These are phyloP conservation scores for Cyrtorhinus lividipennis DNA, from an alignment of 1,140 invertebrate species.

Conservation along the genomic window DNA sequence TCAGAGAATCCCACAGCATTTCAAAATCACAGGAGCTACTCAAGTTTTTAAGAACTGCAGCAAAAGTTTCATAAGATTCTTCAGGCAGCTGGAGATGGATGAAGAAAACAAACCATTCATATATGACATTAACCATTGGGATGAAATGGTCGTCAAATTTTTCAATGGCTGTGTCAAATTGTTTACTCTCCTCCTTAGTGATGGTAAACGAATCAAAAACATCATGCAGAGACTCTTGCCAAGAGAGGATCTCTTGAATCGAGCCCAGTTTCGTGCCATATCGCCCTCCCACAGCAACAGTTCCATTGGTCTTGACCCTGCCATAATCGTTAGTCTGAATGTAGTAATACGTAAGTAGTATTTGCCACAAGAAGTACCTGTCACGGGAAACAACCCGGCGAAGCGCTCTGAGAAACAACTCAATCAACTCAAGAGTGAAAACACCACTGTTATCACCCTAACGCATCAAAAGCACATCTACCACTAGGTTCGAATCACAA, in stretches of 20 bases:
- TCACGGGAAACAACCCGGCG: background rate
- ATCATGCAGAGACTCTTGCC: background rate
- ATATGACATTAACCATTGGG: background rate
- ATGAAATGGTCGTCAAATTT: constrained; percentile 8
- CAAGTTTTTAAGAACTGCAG: constrained; percentile 13
- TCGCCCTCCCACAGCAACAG: background rate
- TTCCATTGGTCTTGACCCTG: constrained; percentile 1
- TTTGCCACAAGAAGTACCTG: background rate
- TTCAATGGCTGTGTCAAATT: background rate
- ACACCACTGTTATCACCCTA: background rate
- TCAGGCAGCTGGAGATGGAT: background rate
- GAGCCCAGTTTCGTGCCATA: constrained; percentile 6
- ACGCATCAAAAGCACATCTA: background rate
- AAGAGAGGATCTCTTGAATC: background rate
- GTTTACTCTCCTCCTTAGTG: background rate
- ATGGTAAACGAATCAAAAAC: constrained; percentile 4
- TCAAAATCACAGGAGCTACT: constrained; percentile 6
- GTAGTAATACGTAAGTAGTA: background rate
- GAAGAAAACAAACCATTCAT: constrained; percentile 10
- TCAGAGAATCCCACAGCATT: background rate
- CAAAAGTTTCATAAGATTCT: constrained; percentile 12
- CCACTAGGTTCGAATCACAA: background rate
- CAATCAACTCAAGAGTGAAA: background rate
- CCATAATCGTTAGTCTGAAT: background rate
- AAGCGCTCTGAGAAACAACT: constrained; percentile 2